Evolutionary conservation across 2,113 vertebrate genomes (phyloP).

Genomic region (Sialia sialis): DNA sequence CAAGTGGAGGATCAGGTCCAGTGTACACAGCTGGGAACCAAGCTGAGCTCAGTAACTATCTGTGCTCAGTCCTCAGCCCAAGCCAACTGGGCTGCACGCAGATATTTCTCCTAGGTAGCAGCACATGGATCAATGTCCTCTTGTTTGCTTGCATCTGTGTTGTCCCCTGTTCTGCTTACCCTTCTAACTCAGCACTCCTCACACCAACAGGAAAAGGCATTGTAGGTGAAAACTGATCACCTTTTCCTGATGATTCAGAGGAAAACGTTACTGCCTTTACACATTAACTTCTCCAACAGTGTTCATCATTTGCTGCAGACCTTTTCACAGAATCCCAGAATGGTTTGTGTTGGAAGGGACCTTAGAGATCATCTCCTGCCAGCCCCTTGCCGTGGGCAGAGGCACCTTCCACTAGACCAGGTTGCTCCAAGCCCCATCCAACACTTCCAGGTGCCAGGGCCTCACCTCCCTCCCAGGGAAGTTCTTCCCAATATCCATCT

Average conservation of each 20-base stretch:
- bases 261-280: not conserved
- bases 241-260: not conserved
- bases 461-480: not conserved
- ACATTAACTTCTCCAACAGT: not conserved
- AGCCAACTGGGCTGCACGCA: not conserved
- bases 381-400: not conserved
- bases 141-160: not conserved
- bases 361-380: not conserved
- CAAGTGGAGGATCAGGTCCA: constrained; percentile 9
- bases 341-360: not conserved
- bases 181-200: not conserved
- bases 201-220: not conserved
- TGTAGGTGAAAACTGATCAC: not conserved
- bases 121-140: not conserved
- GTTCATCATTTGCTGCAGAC: not conserved
- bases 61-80: not conserved
- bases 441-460: not conserved
- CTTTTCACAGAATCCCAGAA: not conserved
- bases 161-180: not conserved
- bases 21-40: constrained; percentile 51
- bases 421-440: not conserved
- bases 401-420: not conserved
- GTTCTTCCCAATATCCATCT: not conserved
- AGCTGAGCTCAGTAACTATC: constrained; percentile 15
- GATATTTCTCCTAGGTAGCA: not conserved